These are phyloP conservation scores for Tachysurus vachellii DNA, from an alignment of 2,113 vertebrate species.

Conservation along the genomic window DNA sequence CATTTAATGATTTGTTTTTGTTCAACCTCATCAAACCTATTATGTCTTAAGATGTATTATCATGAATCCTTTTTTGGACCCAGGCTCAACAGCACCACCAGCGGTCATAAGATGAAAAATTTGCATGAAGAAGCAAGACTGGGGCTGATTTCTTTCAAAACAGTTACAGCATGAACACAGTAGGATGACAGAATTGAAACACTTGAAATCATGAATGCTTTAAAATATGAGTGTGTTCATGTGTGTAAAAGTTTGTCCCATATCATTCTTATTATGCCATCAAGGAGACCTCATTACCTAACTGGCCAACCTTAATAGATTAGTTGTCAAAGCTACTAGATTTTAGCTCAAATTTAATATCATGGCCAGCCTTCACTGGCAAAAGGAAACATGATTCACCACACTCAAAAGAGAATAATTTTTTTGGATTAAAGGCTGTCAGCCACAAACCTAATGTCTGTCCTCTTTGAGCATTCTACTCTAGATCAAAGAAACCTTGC, in stretches of 20 bases:
- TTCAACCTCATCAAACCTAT: background rate
- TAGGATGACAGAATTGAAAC: too few relatives aligned
- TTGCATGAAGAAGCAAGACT: background rate
- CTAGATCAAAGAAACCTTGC: slow-evolving; percentile 47
- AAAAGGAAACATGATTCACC: slow-evolving; percentile 29
- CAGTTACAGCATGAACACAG: background rate
- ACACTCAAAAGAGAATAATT: slow-evolving; percentile 33
- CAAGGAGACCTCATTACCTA: background rate
- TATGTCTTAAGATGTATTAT: background rate
- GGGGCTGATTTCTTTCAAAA: background rate
- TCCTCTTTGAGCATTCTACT: slow-evolving; percentile 32
- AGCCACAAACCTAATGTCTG: slow-evolving; percentile 38
- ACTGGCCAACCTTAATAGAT: background rate
- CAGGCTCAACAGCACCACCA: background rate
- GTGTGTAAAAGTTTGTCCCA: background rate
- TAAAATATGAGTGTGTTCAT: background rate
- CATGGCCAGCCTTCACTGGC: background rate
- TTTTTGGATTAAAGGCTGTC: slow-evolving; percentile 42
- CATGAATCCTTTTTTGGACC: background rate
- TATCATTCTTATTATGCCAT: background rate
- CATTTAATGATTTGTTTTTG: background rate
- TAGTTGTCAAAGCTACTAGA: background rate
- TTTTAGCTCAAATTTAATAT: background rate
- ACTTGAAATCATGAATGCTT: background rate
- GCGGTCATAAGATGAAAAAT: background rate